Conservation (phyloP, 2,888 invertebrate genomes). For the Mongoloraphidia duomilia region DNA sequence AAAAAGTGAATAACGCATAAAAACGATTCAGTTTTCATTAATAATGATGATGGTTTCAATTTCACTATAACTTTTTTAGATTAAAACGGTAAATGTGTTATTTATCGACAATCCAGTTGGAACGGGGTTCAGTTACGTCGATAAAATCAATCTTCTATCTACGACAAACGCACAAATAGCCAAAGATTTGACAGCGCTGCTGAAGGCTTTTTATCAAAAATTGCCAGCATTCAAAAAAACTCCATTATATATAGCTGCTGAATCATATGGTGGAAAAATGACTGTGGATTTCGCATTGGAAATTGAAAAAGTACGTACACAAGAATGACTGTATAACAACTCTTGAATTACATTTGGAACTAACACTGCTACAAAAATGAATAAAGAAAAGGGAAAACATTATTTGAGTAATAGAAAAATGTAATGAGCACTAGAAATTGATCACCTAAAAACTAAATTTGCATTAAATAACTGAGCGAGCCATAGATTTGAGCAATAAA, state of each 20-base stretch:
- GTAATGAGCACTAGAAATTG: too few relatives aligned
- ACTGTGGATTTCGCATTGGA: slow-evolving; percentile 62
- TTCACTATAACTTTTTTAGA: slow-evolving; percentile 30
- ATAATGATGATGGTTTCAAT: slow-evolving; percentile 5
- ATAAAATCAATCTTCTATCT: slow-evolving; percentile 30
- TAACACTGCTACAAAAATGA: too few relatives aligned
- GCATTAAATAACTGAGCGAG: too few relatives aligned
- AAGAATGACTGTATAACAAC: not conserved
- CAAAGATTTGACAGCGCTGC: slow-evolving; percentile 56
- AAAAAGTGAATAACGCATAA: not conserved
- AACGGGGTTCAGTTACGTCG: slow-evolving; percentile 71
- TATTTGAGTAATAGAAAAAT: too few relatives aligned
- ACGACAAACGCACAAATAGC: slow-evolving; percentile 51
- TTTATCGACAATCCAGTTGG: slow-evolving; percentile 89
- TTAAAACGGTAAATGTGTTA: slow-evolving; percentile 61
- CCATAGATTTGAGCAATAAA: too few relatives aligned
- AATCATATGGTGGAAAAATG: slow-evolving; percentile 92
- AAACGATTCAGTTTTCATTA: not conserved
- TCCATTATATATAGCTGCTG: slow-evolving; percentile 73
- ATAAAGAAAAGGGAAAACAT: too few relatives aligned
- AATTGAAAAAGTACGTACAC: slow-evolving; percentile 35
- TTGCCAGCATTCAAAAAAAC: slow-evolving; percentile 56
- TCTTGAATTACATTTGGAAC: too few relatives aligned
- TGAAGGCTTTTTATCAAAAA: slow-evolving; percentile 50
- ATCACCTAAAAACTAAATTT: too few relatives aligned